Evolutionary conservation across 2,797 vertebrate genomes (phyloP), one percentile per base, ranked within the genome.

Genomic region (Pterois miles): DNA sequence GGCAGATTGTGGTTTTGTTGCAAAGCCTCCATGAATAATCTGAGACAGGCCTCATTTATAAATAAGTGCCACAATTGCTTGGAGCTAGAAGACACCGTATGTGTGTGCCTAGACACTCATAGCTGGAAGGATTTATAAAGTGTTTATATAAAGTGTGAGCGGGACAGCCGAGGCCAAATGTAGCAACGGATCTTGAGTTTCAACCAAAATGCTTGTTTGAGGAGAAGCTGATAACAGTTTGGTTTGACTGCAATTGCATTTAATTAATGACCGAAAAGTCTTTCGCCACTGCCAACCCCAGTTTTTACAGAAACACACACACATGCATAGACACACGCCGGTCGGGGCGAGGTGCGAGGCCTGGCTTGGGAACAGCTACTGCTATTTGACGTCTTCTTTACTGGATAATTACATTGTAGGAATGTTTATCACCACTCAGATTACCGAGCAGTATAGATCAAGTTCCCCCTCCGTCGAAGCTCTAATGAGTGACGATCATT

Each of bases 171-270:
- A 72, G 40, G 86, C 89, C 86, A 86, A 92, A 90, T 82, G 81
- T 50, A 84, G 69, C 57, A 78, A 85, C 73, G 58, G 70, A 89
- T 90, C 92, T 94, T 63, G 13, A 82, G 81, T 93, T 95, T 93
- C 89, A 89, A 89, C 91, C 79, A 72, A 85, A 88, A 70, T 82
- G 86, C 80, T 83, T 84, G 83, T 90, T 92, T 87, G 88, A 90
- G 86, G 79, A 87, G 83, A 89, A 86, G 87, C 88, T 86, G 93
- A 94, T 95, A 95, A 94, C 92, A 90, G 89, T 90, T 88, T 20
- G 65, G 87, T 86, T 92, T 84, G 71, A 87, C 84, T 89, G 87
- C 80, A 92, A 91, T 95, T 94, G 86, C 8, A 38, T 86, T 93
- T 91, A 91, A 95, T 94, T 93, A 94, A 93, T 89, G 91, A 91